phyloP scores from a whole-genome alignment of 2,888 invertebrate species.

The Hemicrepidius hirtus region DNA sequence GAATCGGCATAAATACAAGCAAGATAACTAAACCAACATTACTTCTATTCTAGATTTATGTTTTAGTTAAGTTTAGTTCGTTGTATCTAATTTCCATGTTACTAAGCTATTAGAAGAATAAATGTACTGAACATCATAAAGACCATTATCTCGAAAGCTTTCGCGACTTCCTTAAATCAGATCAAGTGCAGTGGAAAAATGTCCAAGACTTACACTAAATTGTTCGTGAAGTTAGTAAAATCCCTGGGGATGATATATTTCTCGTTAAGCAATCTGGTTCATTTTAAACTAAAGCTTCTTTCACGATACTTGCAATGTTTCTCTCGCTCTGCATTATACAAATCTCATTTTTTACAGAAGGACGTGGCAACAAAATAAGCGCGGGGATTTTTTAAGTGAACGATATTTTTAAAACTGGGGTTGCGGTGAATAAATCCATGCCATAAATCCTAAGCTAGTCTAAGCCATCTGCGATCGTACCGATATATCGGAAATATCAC shows the following conservation, averaged over 20 bases:
- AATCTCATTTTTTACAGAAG: neutral
- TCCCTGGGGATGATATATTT: slow-evolving; percentile 37
- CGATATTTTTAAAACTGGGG: slow-evolving; percentile 53
- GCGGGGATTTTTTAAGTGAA: slow-evolving; percentile 41
- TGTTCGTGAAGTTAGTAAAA: slow-evolving; percentile 37
- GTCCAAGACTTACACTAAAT: slow-evolving; percentile 26
- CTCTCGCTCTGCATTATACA: neutral
- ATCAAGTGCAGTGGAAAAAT: slow-evolving; percentile 28
- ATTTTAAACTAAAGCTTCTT: slow-evolving; percentile 1
- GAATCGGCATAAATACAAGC: no score
- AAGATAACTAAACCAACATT: neutral
- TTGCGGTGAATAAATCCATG: slow-evolving; percentile 52
- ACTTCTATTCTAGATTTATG: no score
- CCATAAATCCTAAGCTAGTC: slow-evolving; percentile 52
- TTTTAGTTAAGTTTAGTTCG: neutral
- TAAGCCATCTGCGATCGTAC: slow-evolving; percentile 56
- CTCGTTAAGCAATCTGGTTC: slow-evolving; percentile 30
- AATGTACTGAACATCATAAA: slow-evolving; percentile 12
- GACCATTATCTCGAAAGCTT: slow-evolving; percentile 22
- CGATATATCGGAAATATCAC: slow-evolving; percentile 47
- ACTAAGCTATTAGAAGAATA: neutral
- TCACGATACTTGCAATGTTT: neutral
- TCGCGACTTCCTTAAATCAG: slow-evolving; percentile 32
- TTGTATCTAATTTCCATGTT: slow-evolving; percentile 1
- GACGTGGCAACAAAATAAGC: slow-evolving; percentile 11